phyloP scores from a whole-genome alignment of 2,888 invertebrate species.

The Drosophila maculinotata region DNA sequence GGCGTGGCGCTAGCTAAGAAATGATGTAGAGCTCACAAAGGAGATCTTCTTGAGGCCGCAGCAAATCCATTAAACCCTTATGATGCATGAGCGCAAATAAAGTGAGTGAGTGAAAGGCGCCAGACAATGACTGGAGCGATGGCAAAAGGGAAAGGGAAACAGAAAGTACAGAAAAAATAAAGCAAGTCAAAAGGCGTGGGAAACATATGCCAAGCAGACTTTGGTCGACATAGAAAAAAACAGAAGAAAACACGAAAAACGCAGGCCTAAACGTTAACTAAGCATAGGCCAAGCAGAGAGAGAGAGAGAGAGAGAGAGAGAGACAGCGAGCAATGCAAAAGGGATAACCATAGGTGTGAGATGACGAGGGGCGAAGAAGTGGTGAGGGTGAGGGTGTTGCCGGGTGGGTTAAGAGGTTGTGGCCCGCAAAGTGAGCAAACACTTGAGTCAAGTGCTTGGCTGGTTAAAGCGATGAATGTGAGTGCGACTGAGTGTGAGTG shows the following conservation, averaged over 20 bases:
- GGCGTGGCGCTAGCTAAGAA: constrained; percentile 46
- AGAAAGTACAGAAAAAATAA: constrained; percentile 14
- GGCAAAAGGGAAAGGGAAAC: neutral
- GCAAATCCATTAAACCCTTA: constrained; percentile 81
- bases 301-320: neutral
- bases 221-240: constrained; percentile 25
- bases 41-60: constrained; percentile 36
- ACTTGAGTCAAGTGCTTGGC: constrained; percentile 75
- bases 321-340: constrained; percentile 2
- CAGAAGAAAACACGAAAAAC: constrained; percentile 18
- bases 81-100: constrained; percentile 80
- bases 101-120: constrained; percentile 73
- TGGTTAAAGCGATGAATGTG: constrained; percentile 66
- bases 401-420: constrained; percentile 39
- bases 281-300: constrained; percentile 37
- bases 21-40: constrained; percentile 45
- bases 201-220: constrained; percentile 68
- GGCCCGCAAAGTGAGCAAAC: constrained; percentile 77
- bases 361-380: constrained; percentile 2
- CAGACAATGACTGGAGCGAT: constrained; percentile 55
- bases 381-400: constrained; percentile 3
- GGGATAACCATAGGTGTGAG: constrained; percentile 16
- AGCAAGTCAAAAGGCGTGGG: constrained; percentile 44
- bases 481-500: constrained; percentile 15
- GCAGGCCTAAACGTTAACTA: constrained; percentile 56